Conservation (phyloP, 1,140 invertebrate species). For the Sesamia nonagrioides region DNA sequence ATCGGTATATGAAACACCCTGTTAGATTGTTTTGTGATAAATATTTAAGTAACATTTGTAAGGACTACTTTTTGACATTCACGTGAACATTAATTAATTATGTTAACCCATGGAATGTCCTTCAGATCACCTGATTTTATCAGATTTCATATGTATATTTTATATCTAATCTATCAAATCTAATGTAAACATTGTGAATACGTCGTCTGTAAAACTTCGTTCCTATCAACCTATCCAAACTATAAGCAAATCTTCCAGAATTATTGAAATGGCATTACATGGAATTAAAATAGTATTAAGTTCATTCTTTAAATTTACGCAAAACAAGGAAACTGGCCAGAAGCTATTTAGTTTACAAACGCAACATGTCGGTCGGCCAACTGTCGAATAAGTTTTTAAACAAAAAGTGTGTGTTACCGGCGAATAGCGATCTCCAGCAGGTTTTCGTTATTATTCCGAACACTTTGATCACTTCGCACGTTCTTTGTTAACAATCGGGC, state of each 20-base stretch:
- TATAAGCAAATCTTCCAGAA: too few relatives aligned
- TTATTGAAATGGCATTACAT: not conserved
- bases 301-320: not conserved
- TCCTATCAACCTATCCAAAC: too few relatives aligned
- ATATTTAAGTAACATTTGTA: not conserved
- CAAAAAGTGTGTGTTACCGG: conserved; percentile 18
- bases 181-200: too few relatives aligned
- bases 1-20: not conserved
- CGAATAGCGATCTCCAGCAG: conserved; percentile 13
- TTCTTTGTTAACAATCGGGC: conserved; percentile 33
- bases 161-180: too few relatives aligned
- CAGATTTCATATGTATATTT: too few relatives aligned
- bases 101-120: too few relatives aligned
- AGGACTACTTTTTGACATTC: not conserved
- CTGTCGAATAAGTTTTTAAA: conserved; percentile 42
- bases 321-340: conserved; percentile 8
- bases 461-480: conserved; percentile 44
- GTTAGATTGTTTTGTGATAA: not conserved
- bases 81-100: too few relatives aligned
- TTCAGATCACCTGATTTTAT: too few relatives aligned
- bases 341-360: conserved; percentile 29
- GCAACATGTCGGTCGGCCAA: conserved; percentile 39
- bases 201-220: too few relatives aligned
- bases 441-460: conserved; percentile 37
- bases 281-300: not conserved